Base-by-base conservation (phyloP, 2,888 invertebrate genomes). In the Philereme vetulata region DNA sequence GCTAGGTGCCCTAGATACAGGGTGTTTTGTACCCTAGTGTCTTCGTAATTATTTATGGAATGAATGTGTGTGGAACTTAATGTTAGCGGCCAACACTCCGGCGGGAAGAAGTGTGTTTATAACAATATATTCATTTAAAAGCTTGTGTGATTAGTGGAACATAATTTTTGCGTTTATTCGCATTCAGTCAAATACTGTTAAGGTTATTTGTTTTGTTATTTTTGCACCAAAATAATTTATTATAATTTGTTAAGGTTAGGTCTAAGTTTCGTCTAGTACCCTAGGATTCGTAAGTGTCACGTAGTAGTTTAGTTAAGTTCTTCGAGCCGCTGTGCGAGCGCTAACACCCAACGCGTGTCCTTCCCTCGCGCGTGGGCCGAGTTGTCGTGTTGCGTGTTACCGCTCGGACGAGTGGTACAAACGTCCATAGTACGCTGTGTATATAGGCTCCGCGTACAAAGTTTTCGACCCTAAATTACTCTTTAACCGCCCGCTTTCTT, bases 391-490 rank as follows among this genome's bases (percentile, higher is more conserved):
- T 75, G 79, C 63, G 72, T 76, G 72, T 78, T 78, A 82, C 78
- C 82, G 76, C 77, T 77, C 74, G 77, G 75, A 77, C 68, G 68
- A 77, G 84, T 76, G 86, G 88, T 88, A 86, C 79, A 88, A 90
- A 90, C 91, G 92, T 92, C 92, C 92, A 92, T 88, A 80, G 90
- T 92, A 89, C 91, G 91, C 91, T 85, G 91, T 90, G 90, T 90
- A 90, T 80, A 87, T 90, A 90, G 82, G 82, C 90, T 88, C 90
- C 88, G 91, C 91, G 91, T 91, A 90, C 91, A 84, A 85, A 85
- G 11, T 85, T 88, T 81, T 89, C 80, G 84, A 90, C 86, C 86
- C 86, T 89, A 84, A 87, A 87, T 84, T 85, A 86, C 86, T 85
- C 80, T 82, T 83, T 77, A 84, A 86, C 77, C 77, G 80, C 88